Evolutionary conservation across 2,888 invertebrate species (phyloP).

Genomic region (Parapristionchus giblindavisi): DNA sequence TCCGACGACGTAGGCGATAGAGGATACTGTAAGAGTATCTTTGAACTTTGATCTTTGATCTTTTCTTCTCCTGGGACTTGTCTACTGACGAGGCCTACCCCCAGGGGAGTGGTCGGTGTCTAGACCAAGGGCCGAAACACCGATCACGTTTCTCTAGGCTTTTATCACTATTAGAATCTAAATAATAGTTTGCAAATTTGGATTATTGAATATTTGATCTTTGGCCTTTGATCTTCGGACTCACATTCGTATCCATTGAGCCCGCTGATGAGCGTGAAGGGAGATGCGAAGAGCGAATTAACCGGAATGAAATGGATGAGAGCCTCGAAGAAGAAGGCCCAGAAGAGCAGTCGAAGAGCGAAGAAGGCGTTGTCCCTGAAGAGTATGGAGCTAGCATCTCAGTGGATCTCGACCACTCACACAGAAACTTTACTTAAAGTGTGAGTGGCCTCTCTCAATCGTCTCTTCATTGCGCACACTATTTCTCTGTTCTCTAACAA

Average conservation of each 20-base stretch:
- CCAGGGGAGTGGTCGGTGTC: no score
- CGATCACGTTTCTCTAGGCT: no score
- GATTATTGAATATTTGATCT: background rate
- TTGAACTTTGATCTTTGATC: background rate
- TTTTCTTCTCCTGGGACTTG: no score
- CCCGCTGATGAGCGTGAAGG: conserved; percentile 55
- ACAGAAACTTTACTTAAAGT: no score
- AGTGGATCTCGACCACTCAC: no score
- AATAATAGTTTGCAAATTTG: background rate
- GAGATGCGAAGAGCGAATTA: conserved; percentile 63
- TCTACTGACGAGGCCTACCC: no score
- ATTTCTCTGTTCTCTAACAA: no score
- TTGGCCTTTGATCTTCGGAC: background rate
- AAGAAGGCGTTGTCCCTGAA: conserved; percentile 39
- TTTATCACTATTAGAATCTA: no score
- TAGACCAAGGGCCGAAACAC: no score
- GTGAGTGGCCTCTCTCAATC: no score
- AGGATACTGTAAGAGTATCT: conserved; percentile 55
- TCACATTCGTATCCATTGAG: conserved; percentile 61
- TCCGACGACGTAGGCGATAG: conserved; percentile 80
- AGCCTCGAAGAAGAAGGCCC: conserved; percentile 58
- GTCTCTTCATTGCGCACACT: no score
- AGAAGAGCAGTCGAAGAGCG: conserved; percentile 56
- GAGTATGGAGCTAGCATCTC: no score
- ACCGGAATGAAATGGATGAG: conserved; percentile 62